A percentile compares a stretch with the other conserved stretches of the same genome.
These are phyloP conservation scores for Erebia aethiops DNA, from an alignment of 2,888 invertebrate species.

Conservation along the genomic window DNA sequence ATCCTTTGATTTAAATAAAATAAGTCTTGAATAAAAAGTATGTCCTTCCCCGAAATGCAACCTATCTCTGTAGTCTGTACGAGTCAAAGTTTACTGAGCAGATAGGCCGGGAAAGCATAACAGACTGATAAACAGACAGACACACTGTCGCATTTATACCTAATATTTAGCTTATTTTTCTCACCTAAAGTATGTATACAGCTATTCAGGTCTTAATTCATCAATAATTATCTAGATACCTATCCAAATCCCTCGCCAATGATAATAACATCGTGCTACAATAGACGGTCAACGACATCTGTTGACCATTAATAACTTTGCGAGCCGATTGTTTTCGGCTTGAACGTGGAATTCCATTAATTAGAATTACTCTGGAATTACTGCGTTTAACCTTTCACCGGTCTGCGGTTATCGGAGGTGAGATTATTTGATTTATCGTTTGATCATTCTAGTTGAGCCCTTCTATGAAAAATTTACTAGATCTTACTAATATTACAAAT, in stretches of 20 bases:
- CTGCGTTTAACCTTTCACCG: conserved; percentile 15
- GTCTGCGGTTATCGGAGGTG: background rate
- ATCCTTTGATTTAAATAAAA: too few species aligned
- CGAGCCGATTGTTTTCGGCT: conserved; percentile 52
- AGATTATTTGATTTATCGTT: conserved; percentile 10
- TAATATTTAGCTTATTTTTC: too few species aligned
- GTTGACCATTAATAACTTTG: conserved; percentile 61
- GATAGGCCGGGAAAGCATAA: too few species aligned
- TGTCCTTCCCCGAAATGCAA: too few species aligned
- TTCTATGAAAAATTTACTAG: background rate
- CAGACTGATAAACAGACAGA: too few species aligned
- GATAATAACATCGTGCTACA: conserved; percentile 9
- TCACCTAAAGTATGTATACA: too few species aligned
- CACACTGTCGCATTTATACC: too few species aligned
- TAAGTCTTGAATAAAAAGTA: too few species aligned
- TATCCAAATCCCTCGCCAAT: background rate
- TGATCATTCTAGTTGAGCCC: background rate
- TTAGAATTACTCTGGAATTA: conserved; percentile 24
- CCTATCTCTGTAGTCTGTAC: too few species aligned
- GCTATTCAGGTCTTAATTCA: conserved; percentile 1
- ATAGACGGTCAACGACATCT: conserved; percentile 53
- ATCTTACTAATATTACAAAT: too few species aligned
- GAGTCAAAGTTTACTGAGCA: too few species aligned
- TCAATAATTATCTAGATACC: conserved; percentile 18
- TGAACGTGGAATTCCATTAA: conserved; percentile 55